Conservation (phyloP, 2,888 invertebrate species). For the Tridacna gigas region DNA sequence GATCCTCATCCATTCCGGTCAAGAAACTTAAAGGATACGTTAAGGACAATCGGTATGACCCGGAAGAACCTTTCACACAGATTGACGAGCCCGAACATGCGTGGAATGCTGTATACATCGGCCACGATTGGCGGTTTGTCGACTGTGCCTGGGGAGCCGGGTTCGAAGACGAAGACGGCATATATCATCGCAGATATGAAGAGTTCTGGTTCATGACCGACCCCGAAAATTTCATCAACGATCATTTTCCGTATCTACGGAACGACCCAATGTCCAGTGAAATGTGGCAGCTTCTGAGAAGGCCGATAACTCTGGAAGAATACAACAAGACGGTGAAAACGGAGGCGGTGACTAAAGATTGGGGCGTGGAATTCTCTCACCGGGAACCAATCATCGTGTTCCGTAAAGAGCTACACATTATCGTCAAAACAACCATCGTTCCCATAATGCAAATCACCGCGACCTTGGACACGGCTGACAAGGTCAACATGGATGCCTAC, state of each 20-base stretch:
- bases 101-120: conserved; percentile 66
- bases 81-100: conserved; percentile 64
- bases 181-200: conserved; percentile 57
- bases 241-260: conserved; percentile 64
- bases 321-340: conserved; percentile 61
- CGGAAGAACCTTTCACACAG: conserved; percentile 59
- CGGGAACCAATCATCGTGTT: conserved; percentile 67
- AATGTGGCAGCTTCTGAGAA: conserved; percentile 64
- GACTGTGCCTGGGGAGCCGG: conserved; percentile 70
- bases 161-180: conserved; percentile 57
- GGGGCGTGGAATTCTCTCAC: conserved; percentile 66
- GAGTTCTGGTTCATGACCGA: conserved; percentile 70
- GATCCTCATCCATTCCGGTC: conserved; percentile 57
- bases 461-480: conserved; percentile 63
- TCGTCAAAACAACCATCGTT: conserved; percentile 63
- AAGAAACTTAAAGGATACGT: conserved; percentile 65
- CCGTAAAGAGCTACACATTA: conserved; percentile 63
- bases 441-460: conserved; percentile 66
- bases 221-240: conserved; percentile 67
- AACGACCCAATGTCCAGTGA: conserved; percentile 63
- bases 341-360: conserved; percentile 63
- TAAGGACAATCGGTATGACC: conserved; percentile 61
- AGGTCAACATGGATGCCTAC: conserved; percentile 66
- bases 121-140: conserved; percentile 66
- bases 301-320: conserved; percentile 62